phyloP scores from a whole-genome alignment of 2,113 vertebrate genomes.

The Nothocercus nigrocapillus region DNA sequence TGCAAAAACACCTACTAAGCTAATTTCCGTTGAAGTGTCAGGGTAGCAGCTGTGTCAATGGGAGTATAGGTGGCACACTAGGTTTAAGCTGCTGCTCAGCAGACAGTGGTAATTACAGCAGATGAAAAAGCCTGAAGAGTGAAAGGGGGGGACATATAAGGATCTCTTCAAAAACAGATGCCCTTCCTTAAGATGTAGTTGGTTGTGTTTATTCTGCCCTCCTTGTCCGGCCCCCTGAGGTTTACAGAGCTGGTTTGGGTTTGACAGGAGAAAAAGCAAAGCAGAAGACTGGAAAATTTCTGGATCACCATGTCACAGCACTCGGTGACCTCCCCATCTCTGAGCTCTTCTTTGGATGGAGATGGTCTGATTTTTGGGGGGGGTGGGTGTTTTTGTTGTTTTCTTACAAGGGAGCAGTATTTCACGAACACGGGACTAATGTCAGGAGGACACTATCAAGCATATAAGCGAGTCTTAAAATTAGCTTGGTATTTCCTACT shows the following conservation, averaged over 20 bases:
- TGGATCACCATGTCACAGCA: not conserved
- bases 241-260: not conserved
- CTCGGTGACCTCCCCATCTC: not conserved
- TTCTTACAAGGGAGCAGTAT: not conserved
- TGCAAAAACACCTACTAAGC: not conserved
- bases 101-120: not conserved
- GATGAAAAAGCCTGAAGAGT: not conserved
- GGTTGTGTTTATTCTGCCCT: constrained; percentile 17
- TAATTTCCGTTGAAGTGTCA: constrained; percentile 18
- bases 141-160: not conserved
- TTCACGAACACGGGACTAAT: not conserved
- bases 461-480: constrained; percentile 30
- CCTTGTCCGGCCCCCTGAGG: not conserved
- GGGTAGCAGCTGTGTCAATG: not conserved
- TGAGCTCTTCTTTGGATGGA: not conserved
- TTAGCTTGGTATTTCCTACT: constrained; percentile 35
- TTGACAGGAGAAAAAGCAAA: not conserved
- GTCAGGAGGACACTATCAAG: not conserved
- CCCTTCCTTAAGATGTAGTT: constrained; percentile 11
- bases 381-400: not conserved
- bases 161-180: constrained; percentile 31
- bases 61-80: constrained; percentile 23
- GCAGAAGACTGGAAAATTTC: not conserved
- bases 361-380: not conserved
- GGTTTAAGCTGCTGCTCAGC: constrained; percentile 5